Conservation (phyloP, 2,888 invertebrate species). For the Drosophila macrospina region DNA sequence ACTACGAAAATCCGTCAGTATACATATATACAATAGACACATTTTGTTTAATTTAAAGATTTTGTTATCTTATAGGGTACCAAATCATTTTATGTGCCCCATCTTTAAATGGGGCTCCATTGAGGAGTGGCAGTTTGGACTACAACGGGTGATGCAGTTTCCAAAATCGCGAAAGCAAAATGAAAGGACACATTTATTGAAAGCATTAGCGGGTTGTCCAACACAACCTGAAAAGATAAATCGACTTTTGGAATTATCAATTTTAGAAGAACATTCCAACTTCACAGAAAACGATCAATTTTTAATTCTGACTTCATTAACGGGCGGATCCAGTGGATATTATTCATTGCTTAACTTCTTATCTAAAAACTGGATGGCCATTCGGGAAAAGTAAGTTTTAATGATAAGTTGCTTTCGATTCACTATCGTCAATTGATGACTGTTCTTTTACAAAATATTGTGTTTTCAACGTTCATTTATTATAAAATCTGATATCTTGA, state of each 20-base stretch:
- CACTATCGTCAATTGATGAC: no score
- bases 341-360: constrained; percentile 90
- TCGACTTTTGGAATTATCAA: constrained; percentile 88
- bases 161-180: constrained; percentile 89
- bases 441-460: no score
- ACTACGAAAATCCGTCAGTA: constrained; percentile 92
- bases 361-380: constrained; percentile 89
- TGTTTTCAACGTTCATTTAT: no score
- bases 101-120: constrained; percentile 93
- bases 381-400: constrained; percentile 88
- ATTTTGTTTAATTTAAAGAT: background rate
- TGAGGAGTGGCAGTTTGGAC: constrained; percentile 93
- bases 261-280: constrained; percentile 89
- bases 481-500: no score
- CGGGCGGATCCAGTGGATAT: constrained; percentile 90
- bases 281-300: constrained; percentile 92
- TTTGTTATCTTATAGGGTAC: constrained; percentile 86
- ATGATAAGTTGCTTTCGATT: no score
- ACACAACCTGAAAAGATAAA: constrained; percentile 90
- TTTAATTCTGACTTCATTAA: constrained; percentile 91
- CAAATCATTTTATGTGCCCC: constrained; percentile 91
- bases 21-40: background rate
- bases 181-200: constrained; percentile 91
- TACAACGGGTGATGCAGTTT: constrained; percentile 91
- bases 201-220: constrained; percentile 92